Base-by-base conservation (phyloP, 2,113 vertebrate genomes). In the Neopipo cinnamomea region DNA sequence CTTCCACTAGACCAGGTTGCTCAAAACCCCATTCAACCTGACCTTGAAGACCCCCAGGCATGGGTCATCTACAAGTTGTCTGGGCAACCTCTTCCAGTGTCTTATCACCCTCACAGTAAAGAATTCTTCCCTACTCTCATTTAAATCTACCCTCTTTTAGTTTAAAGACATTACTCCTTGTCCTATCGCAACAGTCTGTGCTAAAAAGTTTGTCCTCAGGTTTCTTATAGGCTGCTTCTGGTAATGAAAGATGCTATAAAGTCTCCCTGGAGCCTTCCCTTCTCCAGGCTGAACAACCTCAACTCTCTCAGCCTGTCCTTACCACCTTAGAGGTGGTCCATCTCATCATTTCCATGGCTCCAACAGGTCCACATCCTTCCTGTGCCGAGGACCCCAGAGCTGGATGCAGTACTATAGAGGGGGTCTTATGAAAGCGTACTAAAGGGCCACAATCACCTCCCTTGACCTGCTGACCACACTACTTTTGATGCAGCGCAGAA, bases 361-460 rank as follows among this genome's bases (percentile, higher is more conserved):
- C 41, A 76, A 44, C 17, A 68, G n/a, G 87, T 6, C 1, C 1
- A 25, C 33, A n/a, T 61, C 23, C 11, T 62, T 46, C 37, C 39
- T 41, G 17, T 83, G 44, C 62, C 27, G 25, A 12, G 11, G 14
- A 27, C n/a, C 25, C 24, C 47, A 47, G 46, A 76, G 14, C 0
- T 47, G 53, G n/a, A 75, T 35, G 39, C 46, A 35, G 24, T 25
- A 41, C 13, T 47, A 11, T 30, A 53, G 30, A 17, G 37, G 20
- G n/a, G 23, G 20, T 61, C 39, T 52, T 25, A 65, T 0, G 0
- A 37, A 46, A 70, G n/a, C 6, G 2, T 30, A 46, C 25, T 0
- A 76, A 23, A 49, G 12, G 16, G 30, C 15, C 22, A 72, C 31
- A 72, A 82, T 55, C 74, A 30, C 31, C 14, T 55, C 30, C 25